Base-by-base conservation (phyloP, 1,140 invertebrate genomes). In the Sogatella furcifera region DNA sequence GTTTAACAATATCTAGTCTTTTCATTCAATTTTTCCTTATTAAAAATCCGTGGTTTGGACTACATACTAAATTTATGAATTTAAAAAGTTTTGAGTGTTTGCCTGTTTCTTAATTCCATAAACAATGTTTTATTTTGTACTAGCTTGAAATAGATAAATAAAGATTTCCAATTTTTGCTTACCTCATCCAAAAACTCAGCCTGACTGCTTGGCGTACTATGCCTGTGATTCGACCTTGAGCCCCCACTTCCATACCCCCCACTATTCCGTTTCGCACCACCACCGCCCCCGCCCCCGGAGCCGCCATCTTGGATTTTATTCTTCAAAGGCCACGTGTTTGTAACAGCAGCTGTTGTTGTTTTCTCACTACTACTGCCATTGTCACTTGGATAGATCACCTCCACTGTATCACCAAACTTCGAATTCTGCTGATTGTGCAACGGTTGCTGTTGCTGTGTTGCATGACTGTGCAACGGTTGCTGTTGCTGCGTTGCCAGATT, bases 261-360 rank as follows among this genome's bases (percentile, higher is more conserved):
- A 38, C 54, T 31, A 52, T 41, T 41, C 31, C 55, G 14, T 22
- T 58, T 31, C 55, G 15, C 43, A 56, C 55, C 59, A 41, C 24
- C 24, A 15, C 55, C 31, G 11, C 44, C 56, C 11, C 55, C 31
- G 11, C 44, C 56, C n/a, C n/a, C n/a, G n/a, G n/a, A n/a, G 24
- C 55, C 31, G 11, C 44, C 56, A 60, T 57, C 54, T 41, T 19
- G 57, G 14, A 78, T 69, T 67, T 80, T 80, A 62, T 81, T 83
- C 67, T 85, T 85, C 14, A 85, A 67, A 0, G 84, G 83, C 83
- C 83, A 85, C 6, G 82, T 81, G 49, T 80, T 77, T 19, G 77
- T 60, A 34, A 73, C 74, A 3, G 71, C 67, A 8, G 10, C 19
- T 10, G 57, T n/a, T 46, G 57, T 44, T 14, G 31, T n/a, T 22